Evolutionary conservation across 2,113 vertebrate species (phyloP), one percentile per base, ranked within the genome.

Genomic region (Bubalus kerabau): DNA sequence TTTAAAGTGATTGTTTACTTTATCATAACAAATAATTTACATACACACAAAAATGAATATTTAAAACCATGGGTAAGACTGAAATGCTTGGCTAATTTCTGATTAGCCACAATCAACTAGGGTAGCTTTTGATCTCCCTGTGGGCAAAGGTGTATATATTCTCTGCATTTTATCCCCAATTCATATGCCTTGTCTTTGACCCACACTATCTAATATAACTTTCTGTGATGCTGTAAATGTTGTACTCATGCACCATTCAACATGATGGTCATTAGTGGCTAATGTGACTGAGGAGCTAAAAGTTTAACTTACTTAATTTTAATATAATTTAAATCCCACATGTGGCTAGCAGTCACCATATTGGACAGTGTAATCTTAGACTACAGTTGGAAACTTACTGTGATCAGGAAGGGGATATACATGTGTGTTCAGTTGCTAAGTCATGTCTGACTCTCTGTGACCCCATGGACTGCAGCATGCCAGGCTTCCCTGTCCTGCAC

Each of bases 1-100:
- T 97, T 97, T 19, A 97, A 97, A 96, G 83, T 95, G 93, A 95
- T 89, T 97, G 85, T 96, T 97, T 97, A 94, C 57, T 97, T 98
- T 91, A 94, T 96, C 78, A 89, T 87, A 94, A 89, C 85, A 91
- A 82, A 62, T 87, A 74, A 95, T 97, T 96, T 96, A 81, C 86
- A 96, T 92, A 84, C 10, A 93, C n/a, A 60, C 28, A 94, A 94
- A 93, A 94, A 96, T 95, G 94, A 94, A 83, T 98, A 96, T 92
- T 97, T 59, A 94, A 64, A 62, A 28, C 28, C 82, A 87, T 48
- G 87, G n/a, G 17, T 95, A 87, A 92, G 85, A 95, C 21, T 91
- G 84, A 97, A 97, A 96, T 86, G 74, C 80, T 94, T 97, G 84
- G 54, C 64, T 97, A 82, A 94, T 90, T 78, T 94, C 92, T 96